Evolutionary conservation across 2,113 vertebrate genomes (phyloP).

Genomic region (Cariama cristata): DNA sequence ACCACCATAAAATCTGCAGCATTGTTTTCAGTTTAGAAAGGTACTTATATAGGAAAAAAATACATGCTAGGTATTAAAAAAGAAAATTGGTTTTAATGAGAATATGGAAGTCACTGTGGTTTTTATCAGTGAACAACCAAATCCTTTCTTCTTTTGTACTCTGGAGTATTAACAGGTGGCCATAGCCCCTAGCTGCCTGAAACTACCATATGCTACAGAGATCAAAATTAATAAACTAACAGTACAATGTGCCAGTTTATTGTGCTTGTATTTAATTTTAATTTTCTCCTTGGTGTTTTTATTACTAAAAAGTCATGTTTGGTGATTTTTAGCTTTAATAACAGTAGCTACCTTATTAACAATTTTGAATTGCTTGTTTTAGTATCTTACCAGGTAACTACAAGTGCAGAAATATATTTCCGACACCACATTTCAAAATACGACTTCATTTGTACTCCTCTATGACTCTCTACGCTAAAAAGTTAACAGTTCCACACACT

Average conservation of each 20-base stretch:
- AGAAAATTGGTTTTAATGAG: neutral
- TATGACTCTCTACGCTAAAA: neutral
- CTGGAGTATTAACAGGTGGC: conserved; percentile 61
- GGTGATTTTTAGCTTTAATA: conserved; percentile 20
- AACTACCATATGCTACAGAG: conserved; percentile 59
- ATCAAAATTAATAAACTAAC: conserved; percentile 64
- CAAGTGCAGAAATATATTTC: neutral
- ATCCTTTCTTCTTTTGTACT: conserved; percentile 34
- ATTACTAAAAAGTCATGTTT: neutral
- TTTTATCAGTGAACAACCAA: conserved; percentile 52
- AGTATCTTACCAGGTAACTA: neutral
- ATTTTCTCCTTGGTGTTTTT: conserved; percentile 20
- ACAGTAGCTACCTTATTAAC: neutral
- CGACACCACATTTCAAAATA: neutral
- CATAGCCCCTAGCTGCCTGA: conserved; percentile 39
- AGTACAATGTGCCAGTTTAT: conserved; percentile 27
- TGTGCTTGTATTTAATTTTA: conserved; percentile 48
- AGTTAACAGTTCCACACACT: neutral
- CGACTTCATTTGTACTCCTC: neutral
- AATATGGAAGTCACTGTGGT: neutral
- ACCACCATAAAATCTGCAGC: neutral
- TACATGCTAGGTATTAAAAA: neutral
- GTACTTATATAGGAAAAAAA: neutral
- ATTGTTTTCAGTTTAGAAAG: neutral
- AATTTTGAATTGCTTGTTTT: neutral